phyloP scores from a whole-genome alignment of 1,140 invertebrate genomes.

The Meteorus sp. region DNA sequence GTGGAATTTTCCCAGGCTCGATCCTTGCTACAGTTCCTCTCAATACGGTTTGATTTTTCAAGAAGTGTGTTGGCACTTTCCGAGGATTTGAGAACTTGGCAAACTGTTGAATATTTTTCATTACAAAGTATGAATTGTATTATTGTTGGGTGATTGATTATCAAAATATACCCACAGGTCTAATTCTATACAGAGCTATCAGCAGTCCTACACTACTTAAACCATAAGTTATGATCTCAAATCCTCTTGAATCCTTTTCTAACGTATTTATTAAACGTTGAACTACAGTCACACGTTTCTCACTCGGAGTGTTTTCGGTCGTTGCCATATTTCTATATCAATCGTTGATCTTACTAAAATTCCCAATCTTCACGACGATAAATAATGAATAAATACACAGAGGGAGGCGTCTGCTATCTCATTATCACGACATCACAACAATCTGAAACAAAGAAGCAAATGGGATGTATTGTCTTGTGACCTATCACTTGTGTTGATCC shows the following conservation, averaged over 20 bases:
- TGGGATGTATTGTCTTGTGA: too few relatives aligned
- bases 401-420: too few relatives aligned
- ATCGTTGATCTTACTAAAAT: too few relatives aligned
- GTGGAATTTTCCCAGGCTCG: conserved; percentile 50
- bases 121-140: conserved; percentile 23
- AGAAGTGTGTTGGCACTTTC: conserved; percentile 57
- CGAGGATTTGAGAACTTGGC: conserved; percentile 56
- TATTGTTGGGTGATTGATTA: conserved; percentile 25
- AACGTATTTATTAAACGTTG: conserved; percentile 47
- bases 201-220: conserved; percentile 56
- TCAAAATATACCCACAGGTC: conserved; percentile 55
- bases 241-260: conserved; percentile 52
- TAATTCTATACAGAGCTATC: conserved; percentile 56
- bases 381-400: too few relatives aligned
- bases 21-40: conserved; percentile 53
- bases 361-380: too few relatives aligned
- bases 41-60: conserved; percentile 51
- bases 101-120: too few relatives aligned
- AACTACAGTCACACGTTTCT: conserved; percentile 29
- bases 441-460: too few relatives aligned
- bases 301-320: neutral
- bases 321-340: neutral
- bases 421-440: too few relatives aligned
- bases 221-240: conserved; percentile 59
- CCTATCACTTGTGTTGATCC: too few relatives aligned